phyloP scores from a whole-genome alignment of 2,797 vertebrate species.

The Scolopax bukidnonensis region DNA sequence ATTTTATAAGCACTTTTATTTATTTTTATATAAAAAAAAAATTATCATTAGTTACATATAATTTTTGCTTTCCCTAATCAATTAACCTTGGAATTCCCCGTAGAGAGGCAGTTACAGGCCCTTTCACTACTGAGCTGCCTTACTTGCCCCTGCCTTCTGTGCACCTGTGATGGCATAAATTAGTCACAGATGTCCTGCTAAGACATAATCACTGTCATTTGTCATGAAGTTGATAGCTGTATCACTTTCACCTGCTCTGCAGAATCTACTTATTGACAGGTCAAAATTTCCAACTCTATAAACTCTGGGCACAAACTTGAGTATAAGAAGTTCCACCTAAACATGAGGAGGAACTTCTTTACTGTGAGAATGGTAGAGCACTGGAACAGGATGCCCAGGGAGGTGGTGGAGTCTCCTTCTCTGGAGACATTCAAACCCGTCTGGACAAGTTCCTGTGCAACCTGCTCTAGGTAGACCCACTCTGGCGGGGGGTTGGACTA shows the following conservation, averaged over 20 bases:
- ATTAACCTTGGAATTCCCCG: neutral
- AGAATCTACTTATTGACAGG: neutral
- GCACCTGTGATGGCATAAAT: conserved; percentile 36
- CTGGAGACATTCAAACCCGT: too few relatives aligned
- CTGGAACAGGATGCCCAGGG: too few relatives aligned
- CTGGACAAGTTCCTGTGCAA: too few relatives aligned
- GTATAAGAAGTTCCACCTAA: too few relatives aligned
- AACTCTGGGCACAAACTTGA: neutral
- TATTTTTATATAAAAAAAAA: neutral
- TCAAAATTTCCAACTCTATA: neutral
- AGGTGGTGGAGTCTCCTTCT: too few relatives aligned
- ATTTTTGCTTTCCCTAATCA: neutral
- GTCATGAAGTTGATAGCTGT: neutral
- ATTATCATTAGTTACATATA: neutral
- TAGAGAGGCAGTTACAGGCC: neutral
- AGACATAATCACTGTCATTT: conserved; percentile 18
- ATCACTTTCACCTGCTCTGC: conserved; percentile 6
- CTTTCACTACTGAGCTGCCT: neutral
- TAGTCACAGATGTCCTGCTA: conserved; percentile 5
- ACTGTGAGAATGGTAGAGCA: too few relatives aligned
- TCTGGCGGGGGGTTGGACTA: too few relatives aligned
- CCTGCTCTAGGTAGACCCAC: too few relatives aligned
- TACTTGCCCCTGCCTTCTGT: neutral
- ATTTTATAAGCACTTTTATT: neutral
- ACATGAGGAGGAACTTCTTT: too few relatives aligned